Evolutionary conservation across 2,888 invertebrate genomes (phyloP).

Genomic region (Leucophenga maculata): DNA sequence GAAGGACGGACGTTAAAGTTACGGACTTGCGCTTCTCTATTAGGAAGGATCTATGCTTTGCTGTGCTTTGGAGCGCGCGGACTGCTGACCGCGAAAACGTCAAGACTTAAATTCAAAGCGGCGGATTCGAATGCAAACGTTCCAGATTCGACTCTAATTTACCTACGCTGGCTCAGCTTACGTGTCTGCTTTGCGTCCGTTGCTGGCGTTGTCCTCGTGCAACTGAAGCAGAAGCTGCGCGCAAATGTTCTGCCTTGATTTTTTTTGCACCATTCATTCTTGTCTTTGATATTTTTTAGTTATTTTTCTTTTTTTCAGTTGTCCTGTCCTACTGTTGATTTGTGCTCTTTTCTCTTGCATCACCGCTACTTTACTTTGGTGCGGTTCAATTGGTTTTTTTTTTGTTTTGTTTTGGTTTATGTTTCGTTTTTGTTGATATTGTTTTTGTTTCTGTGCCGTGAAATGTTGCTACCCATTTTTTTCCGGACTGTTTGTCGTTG

Average conservation of each 20-base stretch:
- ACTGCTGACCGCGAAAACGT: no score
- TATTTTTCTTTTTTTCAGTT: not conserved
- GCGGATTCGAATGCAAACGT: no score
- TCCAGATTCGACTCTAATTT: no score
- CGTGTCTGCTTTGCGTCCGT: no score
- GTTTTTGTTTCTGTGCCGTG: slow-evolving; percentile 46
- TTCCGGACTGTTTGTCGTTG: slow-evolving; percentile 59
- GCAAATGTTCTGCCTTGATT: not conserved
- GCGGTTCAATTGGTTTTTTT: not conserved
- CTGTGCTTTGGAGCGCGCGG: no score
- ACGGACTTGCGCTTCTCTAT: no score
- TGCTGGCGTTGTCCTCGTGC: no score
- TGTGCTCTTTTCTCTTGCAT: slow-evolving; percentile 25
- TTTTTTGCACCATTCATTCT: not conserved
- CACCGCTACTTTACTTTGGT: not conserved
- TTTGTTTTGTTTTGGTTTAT: slow-evolving; percentile 34
- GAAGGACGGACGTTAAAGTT: no score
- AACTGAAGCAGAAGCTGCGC: no score
- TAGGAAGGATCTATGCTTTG: no score
- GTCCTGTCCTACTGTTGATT: slow-evolving; percentile 28
- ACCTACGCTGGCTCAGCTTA: no score
- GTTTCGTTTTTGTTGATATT: not conserved
- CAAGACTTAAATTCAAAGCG: no score
- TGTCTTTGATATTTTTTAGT: not conserved
- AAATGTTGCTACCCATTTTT: slow-evolving; percentile 61